These are phyloP conservation scores for Lepisosteus osseus DNA, from an alignment of 2,113 vertebrate genomes.

Conservation along the genomic window DNA sequence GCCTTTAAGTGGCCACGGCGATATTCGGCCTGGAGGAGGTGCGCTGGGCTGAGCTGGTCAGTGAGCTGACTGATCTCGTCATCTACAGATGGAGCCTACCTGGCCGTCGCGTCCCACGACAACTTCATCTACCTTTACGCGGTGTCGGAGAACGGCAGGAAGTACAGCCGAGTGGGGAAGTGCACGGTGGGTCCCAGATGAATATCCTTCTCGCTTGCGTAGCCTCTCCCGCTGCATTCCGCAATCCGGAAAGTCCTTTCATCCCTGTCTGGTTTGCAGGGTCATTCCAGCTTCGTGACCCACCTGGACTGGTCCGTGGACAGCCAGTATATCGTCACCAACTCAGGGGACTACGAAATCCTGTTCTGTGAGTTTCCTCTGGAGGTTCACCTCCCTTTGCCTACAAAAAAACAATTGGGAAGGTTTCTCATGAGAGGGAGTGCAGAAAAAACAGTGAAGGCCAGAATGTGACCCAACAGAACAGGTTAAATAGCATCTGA, in stretches of 20 bases:
- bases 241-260: background rate
- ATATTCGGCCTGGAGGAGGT: too few species aligned
- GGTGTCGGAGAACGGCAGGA: conserved; percentile 71
- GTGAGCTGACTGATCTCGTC: too few species aligned
- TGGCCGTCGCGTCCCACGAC: conserved; percentile 81
- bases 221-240: background rate
- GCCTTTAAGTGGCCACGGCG: too few species aligned
- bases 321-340: conserved; percentile 82
- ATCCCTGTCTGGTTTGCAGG: conserved; percentile 48
- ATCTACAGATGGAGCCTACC: conserved; percentile 64
- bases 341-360: conserved; percentile 89
- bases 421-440: background rate
- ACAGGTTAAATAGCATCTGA: too few species aligned
- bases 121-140: conserved; percentile 89
- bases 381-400: background rate
- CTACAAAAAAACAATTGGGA: too few species aligned
- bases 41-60: too few species aligned
- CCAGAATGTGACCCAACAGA: too few species aligned
- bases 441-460: too few species aligned
- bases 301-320: conserved; percentile 82
- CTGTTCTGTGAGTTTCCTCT: conserved; percentile 75
- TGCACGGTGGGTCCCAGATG: conserved; percentile 61
- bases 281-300: conserved; percentile 88
- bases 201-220: background rate
- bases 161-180: conserved; percentile 71